Percentiles rank a stretch among this genome's conserved stretches.
These are phyloP conservation scores for Corythornis vintsioides DNA, from an alignment of 2,113 vertebrate species.

Conservation along the genomic window DNA sequence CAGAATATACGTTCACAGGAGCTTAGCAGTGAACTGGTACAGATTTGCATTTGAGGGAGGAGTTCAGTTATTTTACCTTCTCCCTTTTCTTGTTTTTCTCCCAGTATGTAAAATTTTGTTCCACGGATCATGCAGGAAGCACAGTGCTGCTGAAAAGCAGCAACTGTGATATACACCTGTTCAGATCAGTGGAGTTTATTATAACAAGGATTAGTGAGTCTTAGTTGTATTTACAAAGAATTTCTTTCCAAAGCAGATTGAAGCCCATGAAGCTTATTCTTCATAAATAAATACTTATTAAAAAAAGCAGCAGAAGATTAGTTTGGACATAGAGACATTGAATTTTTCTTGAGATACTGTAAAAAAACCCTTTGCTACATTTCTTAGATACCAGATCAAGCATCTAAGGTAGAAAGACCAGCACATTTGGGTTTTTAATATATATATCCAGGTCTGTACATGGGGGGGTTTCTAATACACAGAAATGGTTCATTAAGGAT, in stretches of 20 bases:
- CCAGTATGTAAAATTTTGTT: not conserved
- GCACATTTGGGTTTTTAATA: not conserved
- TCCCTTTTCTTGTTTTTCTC: not conserved
- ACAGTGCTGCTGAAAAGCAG: not conserved
- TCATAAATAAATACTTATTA: conserved; percentile 19
- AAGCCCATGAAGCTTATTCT: conserved; percentile 22
- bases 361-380: not conserved
- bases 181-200: conserved; percentile 28
- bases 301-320: not conserved
- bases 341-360: conserved; percentile 11
- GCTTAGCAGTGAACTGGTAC: not conserved
- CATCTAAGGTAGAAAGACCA: not conserved
- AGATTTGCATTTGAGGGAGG: not conserved
- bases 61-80: not conserved
- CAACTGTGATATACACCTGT: conserved; percentile 46
- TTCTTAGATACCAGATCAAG: not conserved
- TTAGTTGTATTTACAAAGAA: conserved; percentile 64
- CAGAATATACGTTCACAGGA: not conserved
- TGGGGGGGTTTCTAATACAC: not conserved
- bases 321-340: not conserved
- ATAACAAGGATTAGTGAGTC: conserved; percentile 21
- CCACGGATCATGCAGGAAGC: not conserved
- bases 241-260: conserved; percentile 48
- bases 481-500: not conserved
- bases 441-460: not conserved